Evolutionary conservation across 2,888 invertebrate genomes (phyloP).

Genomic region (Drosophila diplacantha): DNA sequence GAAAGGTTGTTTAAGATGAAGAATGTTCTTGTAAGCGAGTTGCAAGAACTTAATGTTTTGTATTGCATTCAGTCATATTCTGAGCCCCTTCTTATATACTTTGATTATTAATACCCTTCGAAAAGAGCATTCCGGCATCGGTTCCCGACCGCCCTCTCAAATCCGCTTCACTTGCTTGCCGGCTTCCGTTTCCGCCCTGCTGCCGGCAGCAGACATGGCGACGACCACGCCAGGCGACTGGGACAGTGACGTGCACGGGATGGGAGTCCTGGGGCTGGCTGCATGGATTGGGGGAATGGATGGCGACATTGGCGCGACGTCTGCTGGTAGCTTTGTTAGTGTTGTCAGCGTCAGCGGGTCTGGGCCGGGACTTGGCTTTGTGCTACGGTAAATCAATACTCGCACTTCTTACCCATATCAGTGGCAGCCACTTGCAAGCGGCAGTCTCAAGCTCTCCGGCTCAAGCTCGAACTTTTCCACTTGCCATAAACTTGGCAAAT

Average conservation of each 20-base stretch:
- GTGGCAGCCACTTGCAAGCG: slow-evolving; percentile 43
- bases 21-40: background rate
- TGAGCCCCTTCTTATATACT: too few relatives aligned
- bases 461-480: slow-evolving; percentile 37
- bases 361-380: slow-evolving; percentile 38
- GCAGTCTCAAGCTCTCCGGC: slow-evolving; percentile 12
- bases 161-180: slow-evolving; percentile 46
- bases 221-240: slow-evolving; percentile 29
- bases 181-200: slow-evolving; percentile 62
- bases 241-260: slow-evolving; percentile 3
- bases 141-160: background rate
- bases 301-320: slow-evolving; percentile 46
- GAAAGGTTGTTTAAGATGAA: background rate
- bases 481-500: slow-evolving; percentile 47
- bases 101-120: background rate
- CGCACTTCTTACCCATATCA: slow-evolving; percentile 54
- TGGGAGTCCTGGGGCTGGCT: background rate
- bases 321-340: slow-evolving; percentile 32
- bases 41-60: background rate
- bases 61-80: too few relatives aligned
- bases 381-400: slow-evolving; percentile 59
- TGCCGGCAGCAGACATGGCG: slow-evolving; percentile 51
- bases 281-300: background rate
- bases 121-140: slow-evolving; percentile 10
- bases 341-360: slow-evolving; percentile 51